phyloP scores from a whole-genome alignment of 2,888 invertebrate species.

The Dasysyrphus albostriatus region DNA sequence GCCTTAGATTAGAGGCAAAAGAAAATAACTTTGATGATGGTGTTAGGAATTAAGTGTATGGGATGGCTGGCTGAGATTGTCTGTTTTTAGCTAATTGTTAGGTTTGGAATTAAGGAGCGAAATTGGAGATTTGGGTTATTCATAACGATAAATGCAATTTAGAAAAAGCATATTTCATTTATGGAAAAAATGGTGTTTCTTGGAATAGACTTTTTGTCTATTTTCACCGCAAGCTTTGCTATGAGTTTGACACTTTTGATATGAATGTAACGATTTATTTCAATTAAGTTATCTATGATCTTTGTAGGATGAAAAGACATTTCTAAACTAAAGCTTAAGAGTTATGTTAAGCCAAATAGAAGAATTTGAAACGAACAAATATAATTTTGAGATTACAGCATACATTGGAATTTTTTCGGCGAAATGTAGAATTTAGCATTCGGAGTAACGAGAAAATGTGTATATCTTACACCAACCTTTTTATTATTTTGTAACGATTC shows the following conservation, averaged over 20 bases:
- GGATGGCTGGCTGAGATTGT: conserved; percentile 16
- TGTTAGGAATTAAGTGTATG: conserved; percentile 16
- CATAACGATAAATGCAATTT: conserved; percentile 1
- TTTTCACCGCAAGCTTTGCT: background rate
- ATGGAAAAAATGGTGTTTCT: background rate
- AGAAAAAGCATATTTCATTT: background rate
- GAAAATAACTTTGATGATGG: conserved; percentile 10
- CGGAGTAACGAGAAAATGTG: too few species aligned
- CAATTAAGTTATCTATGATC: background rate
- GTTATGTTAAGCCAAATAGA: background rate
- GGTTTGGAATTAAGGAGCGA: background rate
- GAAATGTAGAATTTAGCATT: too few species aligned
- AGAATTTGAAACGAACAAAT: too few species aligned
- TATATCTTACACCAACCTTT: too few species aligned
- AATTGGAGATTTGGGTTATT: background rate
- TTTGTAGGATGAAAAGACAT: background rate
- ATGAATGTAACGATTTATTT: background rate
- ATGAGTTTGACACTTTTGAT: background rate
- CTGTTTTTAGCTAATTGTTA: background rate
- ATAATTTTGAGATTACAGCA: too few species aligned
- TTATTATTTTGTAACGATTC: too few species aligned
- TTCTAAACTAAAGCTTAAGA: background rate
- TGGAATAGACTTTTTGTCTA: background rate
- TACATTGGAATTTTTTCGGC: too few species aligned
- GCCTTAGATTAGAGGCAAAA: conserved; percentile 2